These are phyloP conservation scores for Aspidoscelis tigris DNA, from an alignment of 2,113 vertebrate genomes.

Conservation along the genomic window DNA sequence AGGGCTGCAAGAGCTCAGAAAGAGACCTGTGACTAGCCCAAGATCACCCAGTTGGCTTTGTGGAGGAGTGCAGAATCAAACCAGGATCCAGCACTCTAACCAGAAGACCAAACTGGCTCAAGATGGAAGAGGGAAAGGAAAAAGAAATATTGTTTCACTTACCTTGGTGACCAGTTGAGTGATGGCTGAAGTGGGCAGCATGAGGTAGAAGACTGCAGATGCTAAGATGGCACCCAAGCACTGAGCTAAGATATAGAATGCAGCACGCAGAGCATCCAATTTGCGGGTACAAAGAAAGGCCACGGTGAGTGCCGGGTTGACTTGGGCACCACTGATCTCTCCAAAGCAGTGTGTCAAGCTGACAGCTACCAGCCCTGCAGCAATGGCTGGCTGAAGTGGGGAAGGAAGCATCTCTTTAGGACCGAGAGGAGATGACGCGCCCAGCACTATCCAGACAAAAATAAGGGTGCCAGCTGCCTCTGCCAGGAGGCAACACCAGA, in stretches of 20 bases:
- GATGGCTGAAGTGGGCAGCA: constrained; percentile 63
- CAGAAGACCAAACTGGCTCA: fast-evolving
- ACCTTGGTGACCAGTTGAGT: constrained; percentile 78
- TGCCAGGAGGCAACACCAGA: constrained; percentile 78
- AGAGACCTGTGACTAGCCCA: no score
- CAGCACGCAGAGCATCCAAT: constrained; percentile 72
- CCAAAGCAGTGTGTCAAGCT: constrained; percentile 77
- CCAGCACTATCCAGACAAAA: constrained; percentile 80
- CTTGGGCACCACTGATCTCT: constrained; percentile 81
- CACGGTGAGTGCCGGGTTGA: constrained; percentile 84
- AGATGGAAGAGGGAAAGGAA: fast-evolving
- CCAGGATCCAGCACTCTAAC: fast-evolving
- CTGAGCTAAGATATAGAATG: constrained; percentile 75
- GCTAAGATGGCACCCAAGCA: constrained; percentile 80
- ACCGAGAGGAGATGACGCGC: constrained; percentile 69
- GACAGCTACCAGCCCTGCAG: constrained; percentile 75
- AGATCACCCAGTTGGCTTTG: not conserved
- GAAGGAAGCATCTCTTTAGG: constrained; percentile 51
- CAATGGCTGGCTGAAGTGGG: constrained; percentile 77
- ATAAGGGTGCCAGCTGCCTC: constrained; percentile 80
- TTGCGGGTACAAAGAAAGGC: constrained; percentile 80
- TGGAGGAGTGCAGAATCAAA: not conserved
- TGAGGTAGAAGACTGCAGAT: constrained; percentile 70
- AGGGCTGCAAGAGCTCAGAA: no score
- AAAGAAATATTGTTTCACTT: constrained; percentile 23